A percentile compares a stretch with the other conserved stretches of the same genome.
phyloP scores from a whole-genome alignment of 2,113 vertebrate species.

The Antigone vipio region DNA sequence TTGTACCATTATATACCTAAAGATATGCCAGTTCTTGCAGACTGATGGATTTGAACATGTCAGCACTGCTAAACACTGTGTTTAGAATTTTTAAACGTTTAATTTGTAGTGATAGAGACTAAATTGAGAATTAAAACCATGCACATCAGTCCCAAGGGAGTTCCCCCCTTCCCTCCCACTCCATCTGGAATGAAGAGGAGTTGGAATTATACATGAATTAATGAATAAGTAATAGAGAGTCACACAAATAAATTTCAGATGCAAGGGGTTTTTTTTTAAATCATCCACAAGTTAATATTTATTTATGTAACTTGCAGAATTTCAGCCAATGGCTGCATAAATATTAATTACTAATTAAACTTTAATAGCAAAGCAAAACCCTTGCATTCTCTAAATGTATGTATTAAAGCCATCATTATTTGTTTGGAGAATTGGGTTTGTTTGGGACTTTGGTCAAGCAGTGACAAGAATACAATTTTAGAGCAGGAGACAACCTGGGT shows the following conservation, averaged over 20 bases:
- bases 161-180: background rate
- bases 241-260: constrained; percentile 42
- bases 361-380: constrained; percentile 58
- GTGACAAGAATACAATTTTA: constrained; percentile 8
- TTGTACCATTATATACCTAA: background rate
- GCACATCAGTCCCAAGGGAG: constrained; percentile 6
- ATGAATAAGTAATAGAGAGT: constrained; percentile 61
- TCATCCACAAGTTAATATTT: constrained; percentile 71
- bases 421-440: background rate
- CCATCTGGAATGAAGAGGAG: constrained; percentile 57
- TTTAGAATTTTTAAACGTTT: constrained; percentile 54
- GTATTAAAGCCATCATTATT: constrained; percentile 18
- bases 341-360: constrained; percentile 77
- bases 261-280: background rate
- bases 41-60: background rate
- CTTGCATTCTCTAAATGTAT: constrained; percentile 24
- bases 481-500: background rate
- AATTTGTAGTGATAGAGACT: constrained; percentile 29
- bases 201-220: constrained; percentile 49
- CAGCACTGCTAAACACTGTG: background rate
- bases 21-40: background rate
- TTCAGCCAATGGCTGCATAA: constrained; percentile 63
- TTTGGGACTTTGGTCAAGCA: background rate
- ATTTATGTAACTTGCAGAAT: constrained; percentile 69
- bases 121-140: constrained; percentile 56